These are phyloP conservation scores for Rhynchonema sp. DNA, from an alignment of 2,888 invertebrate genomes.

Conservation along the genomic window DNA sequence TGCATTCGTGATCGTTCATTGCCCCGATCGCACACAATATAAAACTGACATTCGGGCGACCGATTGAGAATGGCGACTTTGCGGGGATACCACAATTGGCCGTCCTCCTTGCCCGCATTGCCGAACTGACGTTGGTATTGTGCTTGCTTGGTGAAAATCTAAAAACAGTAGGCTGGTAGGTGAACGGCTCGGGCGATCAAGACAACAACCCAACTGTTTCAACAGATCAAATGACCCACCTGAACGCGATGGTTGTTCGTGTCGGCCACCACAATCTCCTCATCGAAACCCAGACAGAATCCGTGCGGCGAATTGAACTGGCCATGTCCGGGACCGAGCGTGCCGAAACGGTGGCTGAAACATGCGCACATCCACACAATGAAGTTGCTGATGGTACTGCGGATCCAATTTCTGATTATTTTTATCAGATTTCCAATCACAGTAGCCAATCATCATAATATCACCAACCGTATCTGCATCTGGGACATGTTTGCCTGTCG, in stretches of 20 bases:
- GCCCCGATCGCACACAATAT: conserved; percentile 87
- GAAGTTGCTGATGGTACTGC: too few species aligned
- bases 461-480: neutral
- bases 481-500: neutral
- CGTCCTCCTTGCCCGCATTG: conserved; percentile 79
- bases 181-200: too few species aligned
- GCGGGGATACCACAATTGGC: conserved; percentile 86
- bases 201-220: too few species aligned
- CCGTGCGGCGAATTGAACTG: conserved; percentile 94
- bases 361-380: too few species aligned
- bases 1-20: conserved; percentile 92
- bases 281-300: conserved; percentile 79
- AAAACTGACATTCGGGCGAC: conserved; percentile 15
- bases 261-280: conserved; percentile 64
- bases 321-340: conserved; percentile 66
- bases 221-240: conserved; percentile 24
- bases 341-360: conserved; percentile 62
- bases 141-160: conserved; percentile 74
- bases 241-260: conserved; percentile 90
- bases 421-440: neutral
- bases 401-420: too few species aligned
- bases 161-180: too few species aligned
- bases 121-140: conserved; percentile 84
- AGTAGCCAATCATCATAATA: neutral
- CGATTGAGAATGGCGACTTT: conserved; percentile 47